Conservation (phyloP, 2,888 invertebrate genomes). For the Chydorus sphaericus region DNA sequence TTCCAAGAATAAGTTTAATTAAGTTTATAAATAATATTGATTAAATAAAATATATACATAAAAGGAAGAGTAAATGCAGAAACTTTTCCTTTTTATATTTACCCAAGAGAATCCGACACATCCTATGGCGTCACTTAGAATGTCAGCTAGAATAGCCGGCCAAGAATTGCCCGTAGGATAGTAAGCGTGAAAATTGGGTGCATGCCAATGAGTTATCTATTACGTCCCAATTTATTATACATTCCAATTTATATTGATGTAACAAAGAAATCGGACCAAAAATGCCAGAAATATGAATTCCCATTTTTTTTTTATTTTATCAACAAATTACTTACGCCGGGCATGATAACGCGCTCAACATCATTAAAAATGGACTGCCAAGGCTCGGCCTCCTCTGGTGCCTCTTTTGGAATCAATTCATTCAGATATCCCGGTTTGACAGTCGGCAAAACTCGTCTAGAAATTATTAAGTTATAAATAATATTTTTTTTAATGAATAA, state of each 20-base stretch:
- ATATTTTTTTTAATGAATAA: too few species aligned
- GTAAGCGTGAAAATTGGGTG: constrained; percentile 89
- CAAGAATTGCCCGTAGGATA: constrained; percentile 78
- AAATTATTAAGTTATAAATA: too few species aligned
- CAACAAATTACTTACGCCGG: constrained; percentile 30
- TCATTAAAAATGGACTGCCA: constrained; percentile 38
- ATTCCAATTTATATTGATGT: too few species aligned
- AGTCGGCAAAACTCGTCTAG: constrained; percentile 35
- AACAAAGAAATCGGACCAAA: too few species aligned
- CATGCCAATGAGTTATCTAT: constrained; percentile 88
- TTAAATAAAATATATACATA: constrained; percentile 7
- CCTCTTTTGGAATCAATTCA: constrained; percentile 32
- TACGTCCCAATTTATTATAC: too few species aligned
- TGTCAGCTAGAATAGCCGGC: constrained; percentile 81
- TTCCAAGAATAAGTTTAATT: neutral
- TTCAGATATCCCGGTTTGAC: constrained; percentile 39
- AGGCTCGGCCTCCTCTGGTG: constrained; percentile 34
- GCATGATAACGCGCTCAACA: constrained; percentile 40
- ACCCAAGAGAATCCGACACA: constrained; percentile 97
- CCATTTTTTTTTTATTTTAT: neutral
- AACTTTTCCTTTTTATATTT: too few species aligned
- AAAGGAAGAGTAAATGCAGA: constrained; percentile 5
- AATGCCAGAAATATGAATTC: neutral
- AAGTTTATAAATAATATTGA: neutral
- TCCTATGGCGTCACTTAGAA: constrained; percentile 84